These are phyloP conservation scores for Drosophila subquinaria DNA, from an alignment of 2,888 invertebrate species.

Conservation along the genomic window DNA sequence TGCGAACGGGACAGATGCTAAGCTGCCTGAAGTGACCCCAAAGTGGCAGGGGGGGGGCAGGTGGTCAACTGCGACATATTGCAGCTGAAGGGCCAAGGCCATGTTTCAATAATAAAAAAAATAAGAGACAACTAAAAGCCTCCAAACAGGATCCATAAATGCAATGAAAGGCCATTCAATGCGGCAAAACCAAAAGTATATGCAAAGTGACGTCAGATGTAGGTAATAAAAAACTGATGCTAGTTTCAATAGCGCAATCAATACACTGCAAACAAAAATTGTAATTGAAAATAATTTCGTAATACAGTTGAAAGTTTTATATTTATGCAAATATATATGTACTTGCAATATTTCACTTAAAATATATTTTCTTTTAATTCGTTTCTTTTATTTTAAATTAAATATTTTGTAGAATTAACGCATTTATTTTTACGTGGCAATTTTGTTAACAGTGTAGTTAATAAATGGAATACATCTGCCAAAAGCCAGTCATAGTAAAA, in stretches of 20 bases:
- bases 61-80: conserved; percentile 5
- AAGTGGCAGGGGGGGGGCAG: neutral
- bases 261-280: neutral
- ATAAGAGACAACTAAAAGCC: neutral
- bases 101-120: conserved; percentile 1
- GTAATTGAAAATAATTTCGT: neutral
- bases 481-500: neutral
- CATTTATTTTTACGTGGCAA: too few species aligned
- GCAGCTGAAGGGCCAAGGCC: conserved; percentile 50
- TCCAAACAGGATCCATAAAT: neutral
- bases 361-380: too few species aligned
- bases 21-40: conserved; percentile 20
- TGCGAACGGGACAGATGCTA: conserved; percentile 9
- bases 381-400: too few species aligned
- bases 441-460: neutral
- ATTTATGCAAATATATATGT: too few species aligned
- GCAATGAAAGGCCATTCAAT: conserved; percentile 11
- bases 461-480: neutral
- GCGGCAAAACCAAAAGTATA: conserved; percentile 17
- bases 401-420: too few species aligned
- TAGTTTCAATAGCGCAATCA: neutral
- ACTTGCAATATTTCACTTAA: too few species aligned
- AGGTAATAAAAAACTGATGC: neutral
- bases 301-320: too few species aligned
- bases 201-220: neutral